Percentiles rank a stretch among this genome's conserved stretches.
Conservation (phyloP, 92 coral and sea anemone genomes). For the Palythoa heliodiscus region DNA sequence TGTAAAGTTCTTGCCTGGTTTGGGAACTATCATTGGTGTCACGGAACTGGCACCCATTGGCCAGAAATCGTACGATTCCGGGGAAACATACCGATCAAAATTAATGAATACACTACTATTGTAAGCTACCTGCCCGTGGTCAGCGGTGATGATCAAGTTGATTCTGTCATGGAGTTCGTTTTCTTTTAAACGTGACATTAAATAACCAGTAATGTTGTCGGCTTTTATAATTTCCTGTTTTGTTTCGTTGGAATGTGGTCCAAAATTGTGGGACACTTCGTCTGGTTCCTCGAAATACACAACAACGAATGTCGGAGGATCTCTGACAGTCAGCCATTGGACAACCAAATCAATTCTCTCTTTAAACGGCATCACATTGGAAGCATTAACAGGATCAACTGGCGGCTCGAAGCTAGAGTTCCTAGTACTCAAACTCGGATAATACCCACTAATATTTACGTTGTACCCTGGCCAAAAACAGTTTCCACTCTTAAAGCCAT, state of each 20-base stretch:
- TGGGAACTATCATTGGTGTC: slow-evolving; percentile 41
- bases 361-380: slow-evolving; percentile 53
- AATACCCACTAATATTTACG: slow-evolving; percentile 54
- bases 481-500: slow-evolving; percentile 66
- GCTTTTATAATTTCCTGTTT: slow-evolving; percentile 48
- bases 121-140: slow-evolving; percentile 78
- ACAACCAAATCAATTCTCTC: slow-evolving; percentile 65
- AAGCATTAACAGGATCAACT: slow-evolving; percentile 26
- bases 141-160: slow-evolving; percentile 80
- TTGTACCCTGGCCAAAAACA: slow-evolving; percentile 86
- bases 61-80: slow-evolving; percentile 55
- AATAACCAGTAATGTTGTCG: slow-evolving; percentile 55
- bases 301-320: slow-evolving; percentile 64
- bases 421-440: slow-evolving; percentile 50
- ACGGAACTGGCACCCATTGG: slow-evolving; percentile 23
- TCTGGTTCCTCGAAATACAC: slow-evolving; percentile 76
- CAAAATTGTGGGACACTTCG: slow-evolving; percentile 69
- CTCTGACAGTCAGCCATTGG: slow-evolving; percentile 53
- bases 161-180: slow-evolving; percentile 45
- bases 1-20: slow-evolving; percentile 27
- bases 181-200: slow-evolving; percentile 48
- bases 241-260: slow-evolving; percentile 59
- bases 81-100: slow-evolving; percentile 59
- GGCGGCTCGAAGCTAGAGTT: slow-evolving; percentile 50
- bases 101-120: slow-evolving; percentile 53